phyloP scores from a whole-genome alignment of 2,797 vertebrate species.

The Ctenopoma kingsleyae region DNA sequence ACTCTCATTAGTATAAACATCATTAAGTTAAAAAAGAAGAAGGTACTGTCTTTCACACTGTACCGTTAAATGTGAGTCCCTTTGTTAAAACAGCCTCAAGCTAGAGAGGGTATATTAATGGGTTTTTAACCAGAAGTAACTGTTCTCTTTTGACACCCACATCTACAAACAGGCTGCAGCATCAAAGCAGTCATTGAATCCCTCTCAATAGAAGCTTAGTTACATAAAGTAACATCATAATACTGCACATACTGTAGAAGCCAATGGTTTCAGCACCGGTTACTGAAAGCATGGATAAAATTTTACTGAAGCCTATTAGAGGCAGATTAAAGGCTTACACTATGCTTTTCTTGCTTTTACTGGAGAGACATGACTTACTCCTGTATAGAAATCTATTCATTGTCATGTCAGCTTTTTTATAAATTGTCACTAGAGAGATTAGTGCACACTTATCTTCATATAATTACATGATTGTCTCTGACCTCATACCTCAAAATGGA shows the following conservation, averaged over 20 bases:
- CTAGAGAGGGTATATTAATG: neutral
- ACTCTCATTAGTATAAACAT: too few species aligned
- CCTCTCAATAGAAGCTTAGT: constrained; percentile 41
- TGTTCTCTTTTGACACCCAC: constrained; percentile 26
- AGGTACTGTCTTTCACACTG: too few species aligned
- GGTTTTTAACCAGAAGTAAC: constrained; percentile 4
- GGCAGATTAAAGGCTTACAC: constrained; percentile 71
- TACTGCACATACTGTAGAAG: constrained; percentile 21
- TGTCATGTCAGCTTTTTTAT: constrained; percentile 40
- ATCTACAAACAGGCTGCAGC: constrained; percentile 25
- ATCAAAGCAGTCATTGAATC: constrained; percentile 45
- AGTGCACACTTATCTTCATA: constrained; percentile 18
- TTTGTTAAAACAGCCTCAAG: constrained; percentile 7
- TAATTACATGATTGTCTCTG: constrained; percentile 39
- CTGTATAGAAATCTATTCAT: constrained; percentile 47
- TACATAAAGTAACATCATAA: constrained; percentile 40
- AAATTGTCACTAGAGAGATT: constrained; percentile 52
- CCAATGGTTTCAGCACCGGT: constrained; percentile 28
- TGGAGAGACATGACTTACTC: constrained; percentile 39
- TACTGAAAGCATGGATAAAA: constrained; percentile 41
- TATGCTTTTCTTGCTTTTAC: constrained; percentile 53
- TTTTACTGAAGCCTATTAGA: constrained; percentile 56
- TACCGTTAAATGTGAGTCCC: neutral
- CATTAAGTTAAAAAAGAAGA: too few species aligned
- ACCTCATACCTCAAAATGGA: constrained; percentile 5